Evolutionary conservation across 2,113 vertebrate species (phyloP).

Genomic region (Nothoprocta perdicaria): DNA sequence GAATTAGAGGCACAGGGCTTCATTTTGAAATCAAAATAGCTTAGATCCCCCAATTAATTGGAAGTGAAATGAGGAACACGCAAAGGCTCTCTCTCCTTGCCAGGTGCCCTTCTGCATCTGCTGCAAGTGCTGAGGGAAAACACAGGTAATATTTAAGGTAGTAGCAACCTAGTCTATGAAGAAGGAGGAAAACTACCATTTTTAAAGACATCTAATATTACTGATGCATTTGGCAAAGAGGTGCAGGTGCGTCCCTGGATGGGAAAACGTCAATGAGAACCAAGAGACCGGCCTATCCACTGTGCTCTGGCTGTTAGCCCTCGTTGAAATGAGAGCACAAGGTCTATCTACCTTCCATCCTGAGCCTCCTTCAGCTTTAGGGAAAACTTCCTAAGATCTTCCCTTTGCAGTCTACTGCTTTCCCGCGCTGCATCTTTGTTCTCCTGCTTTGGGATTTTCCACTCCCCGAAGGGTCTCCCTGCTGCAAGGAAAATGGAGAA

Average conservation of each 20-base stretch:
- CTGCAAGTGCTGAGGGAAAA: slow-evolving; percentile 35
- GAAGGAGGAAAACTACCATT: slow-evolving; percentile 43
- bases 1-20: neutral
- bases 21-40: neutral
- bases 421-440: neutral
- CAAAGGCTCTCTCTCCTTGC: neutral
- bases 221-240: slow-evolving; percentile 46
- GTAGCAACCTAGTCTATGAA: slow-evolving; percentile 8
- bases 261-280: neutral
- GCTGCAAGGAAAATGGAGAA: slow-evolving; percentile 7
- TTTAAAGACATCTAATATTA: slow-evolving; percentile 29
- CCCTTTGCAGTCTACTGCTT: neutral
- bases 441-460: neutral
- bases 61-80: slow-evolving; percentile 24
- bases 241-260: neutral
- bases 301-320: neutral
- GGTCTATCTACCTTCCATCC: neutral
- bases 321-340: neutral
- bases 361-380: neutral
- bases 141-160: neutral
- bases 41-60: neutral
- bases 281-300: neutral
- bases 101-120: slow-evolving; percentile 45
- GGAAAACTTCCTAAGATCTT: neutral
- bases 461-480: neutral